Evolutionary conservation across 2,888 invertebrate species (phyloP).

Genomic region (Melanostoma mellinum): DNA sequence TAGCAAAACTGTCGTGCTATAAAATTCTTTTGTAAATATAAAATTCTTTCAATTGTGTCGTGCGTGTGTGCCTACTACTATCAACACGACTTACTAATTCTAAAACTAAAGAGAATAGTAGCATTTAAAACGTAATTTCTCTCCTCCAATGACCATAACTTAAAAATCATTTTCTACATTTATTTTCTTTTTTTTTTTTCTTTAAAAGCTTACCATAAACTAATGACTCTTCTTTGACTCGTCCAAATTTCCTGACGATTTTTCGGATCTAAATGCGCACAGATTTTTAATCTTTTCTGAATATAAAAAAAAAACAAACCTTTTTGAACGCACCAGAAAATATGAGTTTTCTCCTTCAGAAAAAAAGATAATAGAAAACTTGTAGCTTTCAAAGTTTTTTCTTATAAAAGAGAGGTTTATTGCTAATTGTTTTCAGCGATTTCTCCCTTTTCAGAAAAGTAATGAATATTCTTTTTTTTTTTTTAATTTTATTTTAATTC

Average conservation of each 20-base stretch:
- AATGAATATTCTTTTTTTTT: slow-evolving; percentile 31
- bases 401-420: slow-evolving; percentile 72
- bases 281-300: slow-evolving; percentile 71
- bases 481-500: slow-evolving; percentile 41
- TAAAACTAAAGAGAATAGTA: slow-evolving; percentile 54
- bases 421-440: slow-evolving; percentile 65
- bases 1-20: slow-evolving; percentile 9
- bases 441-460: slow-evolving; percentile 53
- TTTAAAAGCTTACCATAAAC: slow-evolving; percentile 74
- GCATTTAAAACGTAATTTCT: slow-evolving; percentile 55
- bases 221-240: slow-evolving; percentile 82
- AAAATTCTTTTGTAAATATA: slow-evolving; percentile 46
- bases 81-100: not conserved
- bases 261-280: slow-evolving; percentile 77
- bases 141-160: slow-evolving; percentile 42
- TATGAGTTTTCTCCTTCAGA: slow-evolving; percentile 43
- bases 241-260: slow-evolving; percentile 81
- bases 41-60: slow-evolving; percentile 26
- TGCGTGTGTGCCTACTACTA: slow-evolving; percentile 9
- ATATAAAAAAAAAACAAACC: slow-evolving; percentile 66
- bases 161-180: slow-evolving; percentile 54
- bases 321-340: slow-evolving; percentile 54
- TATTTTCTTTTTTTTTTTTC: slow-evolving; percentile 55
- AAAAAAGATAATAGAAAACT: slow-evolving; percentile 59
- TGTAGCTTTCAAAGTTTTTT: slow-evolving; percentile 48